Evolutionary conservation across 2,888 invertebrate species (phyloP).

Genomic region (Cheilosia vernalis): DNA sequence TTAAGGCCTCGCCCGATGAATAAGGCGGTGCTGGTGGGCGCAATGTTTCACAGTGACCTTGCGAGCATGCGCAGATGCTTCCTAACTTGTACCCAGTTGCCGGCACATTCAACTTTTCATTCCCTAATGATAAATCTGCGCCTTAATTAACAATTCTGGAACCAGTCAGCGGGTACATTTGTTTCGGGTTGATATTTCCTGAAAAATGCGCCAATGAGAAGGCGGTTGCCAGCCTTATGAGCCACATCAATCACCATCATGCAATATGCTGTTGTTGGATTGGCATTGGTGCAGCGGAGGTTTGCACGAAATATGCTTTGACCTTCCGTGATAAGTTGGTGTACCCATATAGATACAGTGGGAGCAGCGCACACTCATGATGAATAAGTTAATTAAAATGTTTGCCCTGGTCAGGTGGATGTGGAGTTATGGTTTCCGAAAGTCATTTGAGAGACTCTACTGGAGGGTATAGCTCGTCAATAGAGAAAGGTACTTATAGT

Average conservation of each 20-base stretch:
- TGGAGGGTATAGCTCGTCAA: background rate
- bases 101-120: constrained; percentile 61
- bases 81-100: constrained; percentile 14
- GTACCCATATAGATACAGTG: constrained; percentile 11
- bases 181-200: constrained; percentile 70
- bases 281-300: constrained; percentile 6
- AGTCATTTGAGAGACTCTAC: background rate
- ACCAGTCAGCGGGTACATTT: constrained; percentile 67
- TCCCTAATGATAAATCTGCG: constrained; percentile 64
- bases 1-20: constrained; percentile 37
- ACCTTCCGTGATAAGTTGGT: constrained; percentile 64
- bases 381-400: constrained; percentile 71
- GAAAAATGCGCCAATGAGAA: constrained; percentile 56
- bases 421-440: constrained; percentile 4
- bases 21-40: background rate
- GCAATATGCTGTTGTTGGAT: constrained; percentile 35
- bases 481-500: too few relatives aligned
- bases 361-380: constrained; percentile 21
- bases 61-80: constrained; percentile 38
- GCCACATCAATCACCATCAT: constrained; percentile 70
- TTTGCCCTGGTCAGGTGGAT: constrained; percentile 43
- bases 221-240: constrained; percentile 63
- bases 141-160: constrained; percentile 61
- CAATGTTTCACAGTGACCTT: constrained; percentile 52
- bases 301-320: constrained; percentile 56